These are phyloP conservation scores for Eucidaris tribuloides DNA, from an alignment of 35 echinoderm and acorn worm species.

Conservation along the genomic window DNA sequence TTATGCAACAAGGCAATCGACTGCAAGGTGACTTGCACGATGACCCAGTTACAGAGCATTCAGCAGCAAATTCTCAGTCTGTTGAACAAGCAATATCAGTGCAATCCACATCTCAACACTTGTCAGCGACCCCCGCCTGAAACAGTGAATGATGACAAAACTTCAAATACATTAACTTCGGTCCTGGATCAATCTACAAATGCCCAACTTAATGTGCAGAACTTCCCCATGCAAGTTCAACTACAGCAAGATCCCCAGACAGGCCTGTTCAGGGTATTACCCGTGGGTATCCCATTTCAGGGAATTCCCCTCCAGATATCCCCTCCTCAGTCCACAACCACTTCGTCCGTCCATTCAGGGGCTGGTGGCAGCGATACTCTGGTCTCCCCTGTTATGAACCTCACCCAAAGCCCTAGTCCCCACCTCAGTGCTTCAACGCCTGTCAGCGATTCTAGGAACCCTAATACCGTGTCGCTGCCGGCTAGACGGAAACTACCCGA, in stretches of 20 bases:
- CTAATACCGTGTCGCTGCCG: background rate
- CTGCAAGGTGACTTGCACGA: too few relatives aligned
- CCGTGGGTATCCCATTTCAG: constrained; percentile 49
- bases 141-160: too few relatives aligned
- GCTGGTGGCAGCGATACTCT: background rate
- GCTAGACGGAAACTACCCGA: constrained; percentile 3
- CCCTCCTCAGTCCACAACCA: background rate
- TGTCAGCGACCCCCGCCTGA: too few relatives aligned
- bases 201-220: background rate
- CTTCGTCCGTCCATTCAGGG: background rate
- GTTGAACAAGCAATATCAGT: background rate
- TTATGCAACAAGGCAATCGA: too few relatives aligned
- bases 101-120: background rate
- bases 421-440: background rate
- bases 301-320: background rate
- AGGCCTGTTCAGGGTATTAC: constrained; percentile 80
- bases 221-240: constrained; percentile 74
- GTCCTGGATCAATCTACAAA: background rate
- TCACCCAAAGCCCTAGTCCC: background rate
- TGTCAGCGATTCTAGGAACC: background rate
- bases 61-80: too few relatives aligned
- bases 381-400: background rate
- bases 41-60: too few relatives aligned
- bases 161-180: background rate
- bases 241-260: constrained; percentile 88